Conservation (phyloP, 2,888 invertebrate species). For the Caenorhabditis wallacei region DNA sequence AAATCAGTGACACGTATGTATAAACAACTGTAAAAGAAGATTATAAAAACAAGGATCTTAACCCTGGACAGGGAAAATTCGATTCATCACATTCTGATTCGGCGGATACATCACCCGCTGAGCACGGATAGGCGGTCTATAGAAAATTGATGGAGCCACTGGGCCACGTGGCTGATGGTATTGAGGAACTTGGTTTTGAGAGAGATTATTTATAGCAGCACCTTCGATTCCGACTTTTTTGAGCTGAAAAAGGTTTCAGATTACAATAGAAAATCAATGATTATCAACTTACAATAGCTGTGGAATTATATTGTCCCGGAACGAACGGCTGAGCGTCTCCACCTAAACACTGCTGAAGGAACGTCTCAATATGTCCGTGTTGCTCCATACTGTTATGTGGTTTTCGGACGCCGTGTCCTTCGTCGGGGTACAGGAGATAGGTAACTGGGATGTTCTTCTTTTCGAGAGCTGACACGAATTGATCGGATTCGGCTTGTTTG, state of each 20-base stretch:
- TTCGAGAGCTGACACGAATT: constrained; percentile 81
- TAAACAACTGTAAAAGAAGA: constrained; percentile 43
- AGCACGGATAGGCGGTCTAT: constrained; percentile 61
- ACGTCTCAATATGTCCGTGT: constrained; percentile 81
- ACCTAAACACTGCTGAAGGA: constrained; percentile 79
- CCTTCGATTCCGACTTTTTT: constrained; percentile 67
- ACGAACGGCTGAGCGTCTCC: constrained; percentile 79
- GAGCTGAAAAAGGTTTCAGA: constrained; percentile 31
- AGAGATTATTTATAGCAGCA: constrained; percentile 20
- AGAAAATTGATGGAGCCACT: constrained; percentile 71
- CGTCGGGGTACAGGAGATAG: constrained; percentile 81
- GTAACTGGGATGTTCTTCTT: constrained; percentile 81
- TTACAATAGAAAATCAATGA: neutral
- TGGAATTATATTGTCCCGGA: constrained; percentile 81
- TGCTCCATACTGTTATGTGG: constrained; percentile 76
- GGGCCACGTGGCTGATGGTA: constrained; percentile 43
- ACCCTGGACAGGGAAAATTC: constrained; percentile 68
- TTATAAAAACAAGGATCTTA: constrained; percentile 9
- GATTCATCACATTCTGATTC: constrained; percentile 53
- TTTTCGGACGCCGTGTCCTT: constrained; percentile 81
- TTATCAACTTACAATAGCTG: constrained; percentile 80
- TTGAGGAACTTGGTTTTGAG: constrained; percentile 4
- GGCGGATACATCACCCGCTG: constrained; percentile 57
- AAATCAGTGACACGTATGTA: constrained; percentile 58
- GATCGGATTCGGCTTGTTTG: constrained; percentile 81